Evolutionary conservation across 2,797 vertebrate genomes (phyloP).

Genomic region (Chrosomus eos): DNA sequence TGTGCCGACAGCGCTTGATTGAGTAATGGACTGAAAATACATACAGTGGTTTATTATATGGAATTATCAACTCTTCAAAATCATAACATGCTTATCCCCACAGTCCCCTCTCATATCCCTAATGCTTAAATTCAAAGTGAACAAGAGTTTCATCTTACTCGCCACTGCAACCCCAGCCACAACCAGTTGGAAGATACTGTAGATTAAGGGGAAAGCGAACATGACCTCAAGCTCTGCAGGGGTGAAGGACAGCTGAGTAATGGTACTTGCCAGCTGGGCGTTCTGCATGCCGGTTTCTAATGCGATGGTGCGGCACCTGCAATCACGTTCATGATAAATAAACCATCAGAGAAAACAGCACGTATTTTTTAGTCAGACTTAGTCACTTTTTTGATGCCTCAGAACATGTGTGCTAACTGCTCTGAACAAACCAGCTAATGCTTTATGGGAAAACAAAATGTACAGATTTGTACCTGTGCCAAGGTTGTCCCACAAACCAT

Average conservation of each 20-base stretch:
- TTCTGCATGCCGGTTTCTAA: constrained; percentile 97
- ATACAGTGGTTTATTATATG: not conserved
- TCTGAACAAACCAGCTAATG: not conserved
- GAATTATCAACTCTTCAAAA: not conserved
- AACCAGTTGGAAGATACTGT: constrained; percentile 91
- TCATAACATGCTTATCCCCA: not conserved
- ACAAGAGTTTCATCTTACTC: constrained; percentile 73
- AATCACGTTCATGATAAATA: not conserved
- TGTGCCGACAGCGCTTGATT: constrained; percentile 4
- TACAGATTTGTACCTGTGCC: constrained; percentile 82
- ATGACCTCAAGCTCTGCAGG: constrained; percentile 84
- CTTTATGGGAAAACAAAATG: not conserved
- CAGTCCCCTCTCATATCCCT: not conserved
- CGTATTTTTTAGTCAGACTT: not conserved
- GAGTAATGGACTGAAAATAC: constrained; percentile 68
- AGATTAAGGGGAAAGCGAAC: constrained; percentile 96
- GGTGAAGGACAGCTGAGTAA: constrained; percentile 91
- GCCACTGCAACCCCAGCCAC: constrained; percentile 74
- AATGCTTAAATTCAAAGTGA: not conserved
- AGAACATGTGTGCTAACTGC: not conserved
- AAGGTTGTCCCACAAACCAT: constrained; percentile 85
- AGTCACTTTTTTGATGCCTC: not conserved
- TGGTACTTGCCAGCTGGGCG: constrained; percentile 91
- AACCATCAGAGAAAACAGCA: not conserved
- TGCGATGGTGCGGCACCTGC: constrained; percentile 91